These are phyloP conservation scores for Uloborus diversus DNA, from an alignment of 1,140 invertebrate species.

Conservation along the genomic window DNA sequence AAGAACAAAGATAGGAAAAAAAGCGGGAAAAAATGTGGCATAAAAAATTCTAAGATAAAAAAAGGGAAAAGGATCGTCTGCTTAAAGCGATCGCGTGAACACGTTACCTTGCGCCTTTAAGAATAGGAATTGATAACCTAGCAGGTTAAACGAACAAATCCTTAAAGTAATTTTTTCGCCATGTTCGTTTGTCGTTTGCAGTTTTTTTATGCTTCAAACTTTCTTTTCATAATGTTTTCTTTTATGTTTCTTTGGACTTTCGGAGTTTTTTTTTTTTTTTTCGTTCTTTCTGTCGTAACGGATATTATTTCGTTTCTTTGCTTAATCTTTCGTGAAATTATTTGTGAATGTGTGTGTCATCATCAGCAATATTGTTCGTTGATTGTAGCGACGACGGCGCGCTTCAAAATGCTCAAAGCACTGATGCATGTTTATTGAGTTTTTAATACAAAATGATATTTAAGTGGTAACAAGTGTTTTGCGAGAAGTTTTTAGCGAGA, in stretches of 20 bases:
- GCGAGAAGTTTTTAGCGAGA: too few relatives aligned
- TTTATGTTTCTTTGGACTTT: background rate
- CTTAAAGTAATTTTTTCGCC: slow-evolving; percentile 53
- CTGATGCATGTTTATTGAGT: slow-evolving; percentile 31
- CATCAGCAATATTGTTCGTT: slow-evolving; percentile 6
- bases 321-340: slow-evolving; percentile 54
- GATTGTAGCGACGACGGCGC: background rate
- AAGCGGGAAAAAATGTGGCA: slow-evolving; percentile 12
- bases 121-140: slow-evolving; percentile 52
- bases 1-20: slow-evolving; percentile 39
- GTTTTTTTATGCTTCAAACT: background rate
- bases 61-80: too few relatives aligned
- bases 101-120: slow-evolving; percentile 46
- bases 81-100: slow-evolving; percentile 51
- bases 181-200: slow-evolving; percentile 30
- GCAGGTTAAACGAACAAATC: slow-evolving; percentile 55
- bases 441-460: slow-evolving; percentile 2
- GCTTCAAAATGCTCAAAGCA: slow-evolving; percentile 1
- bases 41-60: too few relatives aligned
- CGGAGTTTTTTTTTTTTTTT: slow-evolving; percentile 24
- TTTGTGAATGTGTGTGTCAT: slow-evolving; percentile 41
- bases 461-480: slow-evolving; percentile 16
- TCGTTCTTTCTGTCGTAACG: slow-evolving; percentile 13
- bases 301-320: slow-evolving; percentile 50
- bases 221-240: slow-evolving; percentile 3